Evolutionary conservation across 1,140 invertebrate species (phyloP).

Genomic region (Ptiloglossa arizonensis): DNA sequence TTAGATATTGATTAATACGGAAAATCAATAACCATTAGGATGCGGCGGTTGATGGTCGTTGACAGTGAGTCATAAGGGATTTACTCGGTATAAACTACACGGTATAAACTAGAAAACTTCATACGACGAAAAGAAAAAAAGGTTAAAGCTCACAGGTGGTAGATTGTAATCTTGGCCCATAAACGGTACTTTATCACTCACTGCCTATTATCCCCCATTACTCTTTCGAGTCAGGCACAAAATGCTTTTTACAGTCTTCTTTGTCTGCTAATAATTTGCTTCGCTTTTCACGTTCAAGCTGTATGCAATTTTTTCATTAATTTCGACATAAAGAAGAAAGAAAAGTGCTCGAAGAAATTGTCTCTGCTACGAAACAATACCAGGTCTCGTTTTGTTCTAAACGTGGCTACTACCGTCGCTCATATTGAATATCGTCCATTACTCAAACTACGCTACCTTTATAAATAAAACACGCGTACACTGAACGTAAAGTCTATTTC

Average conservation of each 20-base stretch:
- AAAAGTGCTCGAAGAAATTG: no score
- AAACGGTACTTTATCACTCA: conserved; percentile 22
- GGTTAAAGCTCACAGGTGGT: conserved; percentile 15
- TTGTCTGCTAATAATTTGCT: background rate
- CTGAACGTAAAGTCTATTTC: no score
- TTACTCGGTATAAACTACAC: conserved; percentile 26
- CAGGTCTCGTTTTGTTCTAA: no score
- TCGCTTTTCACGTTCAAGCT: background rate
- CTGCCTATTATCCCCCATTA: conserved; percentile 3
- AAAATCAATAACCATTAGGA: conserved; percentile 51
- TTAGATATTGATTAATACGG: conserved; percentile 50
- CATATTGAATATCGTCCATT: no score
- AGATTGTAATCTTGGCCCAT: conserved; percentile 31
- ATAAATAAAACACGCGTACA: no score
- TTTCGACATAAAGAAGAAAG: no score
- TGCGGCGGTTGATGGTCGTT: conserved; percentile 50
- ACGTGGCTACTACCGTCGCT: no score
- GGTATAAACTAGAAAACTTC: conserved; percentile 24
- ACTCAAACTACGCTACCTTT: no score
- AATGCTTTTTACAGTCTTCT: background rate
- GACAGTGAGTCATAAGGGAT: conserved; percentile 47
- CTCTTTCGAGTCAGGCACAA: background rate
- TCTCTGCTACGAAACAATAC: no score
- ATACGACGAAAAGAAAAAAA: background rate
- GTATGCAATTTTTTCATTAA: background rate